Evolutionary conservation across 2,888 invertebrate genomes (phyloP), one percentile per base, ranked within the genome.

Genomic region (Eurytoma californica): DNA sequence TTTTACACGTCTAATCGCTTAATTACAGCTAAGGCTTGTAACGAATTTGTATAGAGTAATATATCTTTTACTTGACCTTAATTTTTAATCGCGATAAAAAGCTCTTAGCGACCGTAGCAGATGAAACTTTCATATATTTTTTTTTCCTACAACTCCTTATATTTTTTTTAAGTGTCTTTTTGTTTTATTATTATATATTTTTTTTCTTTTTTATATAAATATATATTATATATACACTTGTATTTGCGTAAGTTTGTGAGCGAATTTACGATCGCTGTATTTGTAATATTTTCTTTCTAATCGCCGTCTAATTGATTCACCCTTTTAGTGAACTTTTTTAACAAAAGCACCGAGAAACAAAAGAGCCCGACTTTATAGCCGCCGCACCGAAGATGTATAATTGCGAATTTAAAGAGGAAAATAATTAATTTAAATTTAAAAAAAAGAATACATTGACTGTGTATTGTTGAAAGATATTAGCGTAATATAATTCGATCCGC

Each of bases 81-180:
- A 63, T 80, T 69, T 80, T 75, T 24, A 24, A 61, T 9, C 51
- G 61, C 58, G 58, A 39, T 39, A 80, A 80, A 69, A 24, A 24
- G 2, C 61, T 77, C 57, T 66, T 77, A 80, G 63, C 70, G 63
- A 78, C 60, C 67, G 58, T 47, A 75, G 63, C 49, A 77, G 60
- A 77, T 77, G 55, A 60, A 73, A 80, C 58, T 60, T 80, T 74
- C 55, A 60, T 70, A 74, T 74, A 80, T 77, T 77, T 80, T 69
- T 24, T 39, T 77, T 72, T 72, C 76, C 72, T 72, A 72, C 61
- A 39, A 65, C 39, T 67, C 57, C 67, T 74, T 74, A 78, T 75
- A 80, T 77, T 53, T 77, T 72, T 70, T 69, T 76, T 39, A 39
- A 39, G 49, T 73, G 72, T 77, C 68, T 73, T 68, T 76, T 68